These are phyloP conservation scores for Catostylus mosaicus DNA, from an alignment of 30 jellyfish, hydroid and myxozoan species.

Conservation along the genomic window DNA sequence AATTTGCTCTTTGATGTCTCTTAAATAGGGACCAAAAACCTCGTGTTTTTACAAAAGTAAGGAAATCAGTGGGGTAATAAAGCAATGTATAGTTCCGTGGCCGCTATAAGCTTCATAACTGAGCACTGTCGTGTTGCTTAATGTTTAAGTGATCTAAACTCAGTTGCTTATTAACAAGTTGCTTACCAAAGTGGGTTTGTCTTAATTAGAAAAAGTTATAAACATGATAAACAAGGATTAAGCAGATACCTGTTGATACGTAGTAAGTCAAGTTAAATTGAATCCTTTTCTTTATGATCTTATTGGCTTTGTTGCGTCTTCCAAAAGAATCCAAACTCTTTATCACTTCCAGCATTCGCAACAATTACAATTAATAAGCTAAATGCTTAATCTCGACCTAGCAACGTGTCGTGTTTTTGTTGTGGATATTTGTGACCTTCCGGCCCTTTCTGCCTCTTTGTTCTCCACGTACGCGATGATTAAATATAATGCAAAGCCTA, in stretches of 20 bases:
- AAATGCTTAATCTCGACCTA: neutral
- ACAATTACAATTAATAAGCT: neutral
- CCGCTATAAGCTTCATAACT: too few relatives aligned
- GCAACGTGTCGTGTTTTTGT: slow-evolving; percentile 6
- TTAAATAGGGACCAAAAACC: too few relatives aligned
- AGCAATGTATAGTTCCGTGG: too few relatives aligned
- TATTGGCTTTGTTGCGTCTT: neutral
- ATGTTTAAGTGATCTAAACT: too few relatives aligned
- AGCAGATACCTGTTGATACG: neutral
- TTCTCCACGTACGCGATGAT: neutral
- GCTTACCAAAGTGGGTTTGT: too few relatives aligned
- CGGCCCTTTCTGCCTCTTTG: slow-evolving; percentile 3
- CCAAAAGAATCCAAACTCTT: neutral
- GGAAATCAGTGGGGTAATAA: too few relatives aligned
- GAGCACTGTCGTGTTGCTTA: too few relatives aligned
- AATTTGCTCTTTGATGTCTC: too few relatives aligned
- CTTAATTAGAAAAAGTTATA: too few relatives aligned
- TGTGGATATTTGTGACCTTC: neutral
- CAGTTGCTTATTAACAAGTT: too few relatives aligned
- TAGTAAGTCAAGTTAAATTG: neutral
- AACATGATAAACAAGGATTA: neutral
- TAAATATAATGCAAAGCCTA: slow-evolving; percentile 15
- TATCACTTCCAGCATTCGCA: neutral
- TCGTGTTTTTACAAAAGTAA: too few relatives aligned
- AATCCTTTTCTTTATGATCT: neutral